Conservation (phyloP, 1,140 invertebrate species). For the Sogatella furcifera region DNA sequence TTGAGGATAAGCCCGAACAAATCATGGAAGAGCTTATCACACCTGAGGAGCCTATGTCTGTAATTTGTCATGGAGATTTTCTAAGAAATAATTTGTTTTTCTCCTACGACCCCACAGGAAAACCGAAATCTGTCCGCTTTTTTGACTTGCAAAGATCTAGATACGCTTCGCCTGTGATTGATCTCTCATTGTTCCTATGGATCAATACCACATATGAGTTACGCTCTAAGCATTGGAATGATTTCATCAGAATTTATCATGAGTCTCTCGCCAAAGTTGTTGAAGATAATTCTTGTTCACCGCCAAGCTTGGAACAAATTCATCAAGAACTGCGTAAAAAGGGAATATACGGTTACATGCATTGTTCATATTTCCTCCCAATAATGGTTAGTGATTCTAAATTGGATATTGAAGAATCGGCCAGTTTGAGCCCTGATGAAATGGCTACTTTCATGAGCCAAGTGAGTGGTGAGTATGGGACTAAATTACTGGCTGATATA, state of each 20-base stretch:
- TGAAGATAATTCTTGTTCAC: neutral
- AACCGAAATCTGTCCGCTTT: constrained; percentile 25
- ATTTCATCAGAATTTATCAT: constrained; percentile 30
- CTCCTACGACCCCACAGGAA: constrained; percentile 25
- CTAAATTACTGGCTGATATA: neutral
- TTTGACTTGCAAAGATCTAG: constrained; percentile 32
- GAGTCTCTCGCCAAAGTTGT: constrained; percentile 13
- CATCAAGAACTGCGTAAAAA: constrained; percentile 26
- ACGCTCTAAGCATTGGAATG: constrained; percentile 22
- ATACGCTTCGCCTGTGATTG: constrained; percentile 31
- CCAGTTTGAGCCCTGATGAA: neutral
- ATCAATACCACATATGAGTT: constrained; percentile 25
- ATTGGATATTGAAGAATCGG: constrained; percentile 3
- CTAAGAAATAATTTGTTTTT: constrained; percentile 44
- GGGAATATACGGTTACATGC: constrained; percentile 29
- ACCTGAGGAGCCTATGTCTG: constrained; percentile 31
- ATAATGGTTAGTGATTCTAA: constrained; percentile 13
- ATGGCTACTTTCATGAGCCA: neutral
- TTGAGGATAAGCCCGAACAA: neutral
- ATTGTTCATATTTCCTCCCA: constrained; percentile 27
- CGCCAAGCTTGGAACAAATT: constrained; percentile 24
- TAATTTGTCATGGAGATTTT: constrained; percentile 42
- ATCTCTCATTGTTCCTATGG: constrained; percentile 34
- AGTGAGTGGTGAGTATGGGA: neutral
- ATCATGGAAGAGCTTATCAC: neutral